Base-by-base conservation (phyloP, 2,797 vertebrate genomes). In the Chloroceryle amazona region DNA sequence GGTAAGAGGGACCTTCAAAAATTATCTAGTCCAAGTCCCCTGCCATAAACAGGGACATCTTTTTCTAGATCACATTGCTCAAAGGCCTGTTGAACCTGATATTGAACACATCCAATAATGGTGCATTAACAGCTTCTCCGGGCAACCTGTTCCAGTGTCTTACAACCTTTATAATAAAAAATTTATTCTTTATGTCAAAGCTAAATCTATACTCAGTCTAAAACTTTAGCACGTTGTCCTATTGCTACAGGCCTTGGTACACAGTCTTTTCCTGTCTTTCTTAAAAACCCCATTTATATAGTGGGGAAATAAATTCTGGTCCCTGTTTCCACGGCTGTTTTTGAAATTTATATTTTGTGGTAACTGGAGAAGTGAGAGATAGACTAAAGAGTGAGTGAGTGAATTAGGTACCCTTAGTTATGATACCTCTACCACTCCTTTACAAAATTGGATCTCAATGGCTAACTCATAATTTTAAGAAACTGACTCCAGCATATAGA, bases 31-130 rank as follows among this genome's bases (percentile, higher is more conserved):
- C 47, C 23, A 49, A 23, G 47, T 20, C 16, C 9, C 5, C 26
- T 47, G 20, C 16, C 26, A 6, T 10, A 35, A 28, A 17, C 37
- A 28, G 26, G 10, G 18, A 19, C 10, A 33, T 22, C 29, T 52
- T 81, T 46, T 26, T 10, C 14, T 46, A 44, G 10, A 46, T 26
- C 14, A 60, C 6, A 12, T 39, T 86, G n/a, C 18, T 80, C 46
- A 42, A 76, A 76, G 23, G 4, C 13, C 3, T 0, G 0, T 39
- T 3, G 1, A 60, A 25, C 5, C 5, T 44, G 31, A 46, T 7
- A 22, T 29, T 63, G 23, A 26, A 46, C 29, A 23, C 15, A 31
- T 47, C 16, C 29, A 37, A 1, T 4, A 17, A 22, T 46, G 18
- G 47, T 1, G 4, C 11, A 35, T 5, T 8, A 25, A n/a, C 26